A percentile compares a stretch with the other conserved stretches of the same genome.
Conservation (phyloP, 2,797 vertebrate genomes). For the Gorsachius magnificus region DNA sequence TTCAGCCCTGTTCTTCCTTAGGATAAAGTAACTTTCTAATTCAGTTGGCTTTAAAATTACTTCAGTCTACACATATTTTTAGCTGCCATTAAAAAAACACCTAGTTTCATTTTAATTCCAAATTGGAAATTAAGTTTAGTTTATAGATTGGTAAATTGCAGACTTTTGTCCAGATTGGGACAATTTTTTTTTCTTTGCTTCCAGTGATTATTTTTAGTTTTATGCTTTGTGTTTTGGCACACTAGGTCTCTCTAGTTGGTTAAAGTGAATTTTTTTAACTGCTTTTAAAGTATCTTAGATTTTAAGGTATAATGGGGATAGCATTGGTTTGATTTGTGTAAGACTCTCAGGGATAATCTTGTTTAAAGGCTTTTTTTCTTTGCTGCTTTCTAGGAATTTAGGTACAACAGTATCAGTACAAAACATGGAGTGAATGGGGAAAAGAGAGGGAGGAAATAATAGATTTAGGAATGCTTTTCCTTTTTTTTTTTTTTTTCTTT, state of each 20-base stretch:
- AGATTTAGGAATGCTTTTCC: not conserved
- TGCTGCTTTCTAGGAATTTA: constrained; percentile 53
- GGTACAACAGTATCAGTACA: not conserved
- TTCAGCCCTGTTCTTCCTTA: constrained; percentile 3
- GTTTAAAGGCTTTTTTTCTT: constrained; percentile 58
- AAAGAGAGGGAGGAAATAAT: not conserved
- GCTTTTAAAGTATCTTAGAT: constrained; percentile 43
- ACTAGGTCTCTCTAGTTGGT: constrained; percentile 60
- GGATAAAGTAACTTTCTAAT: constrained; percentile 45
- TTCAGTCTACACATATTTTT: constrained; percentile 28
- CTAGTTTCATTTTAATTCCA: constrained; percentile 89
- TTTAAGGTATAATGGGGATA: constrained; percentile 66
- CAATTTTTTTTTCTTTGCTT: constrained; percentile 67
- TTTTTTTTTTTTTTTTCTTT: not conserved
- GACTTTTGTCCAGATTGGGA: constrained; percentile 90
- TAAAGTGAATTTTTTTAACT: constrained; percentile 58
- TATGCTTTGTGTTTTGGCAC: constrained; percentile 63
- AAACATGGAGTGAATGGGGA: constrained; percentile 16
- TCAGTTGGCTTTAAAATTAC: constrained; percentile 22
- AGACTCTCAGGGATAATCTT: constrained; percentile 80
- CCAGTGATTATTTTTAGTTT: constrained; percentile 69
- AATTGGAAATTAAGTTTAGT: constrained; percentile 93
- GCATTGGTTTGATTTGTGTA: constrained; percentile 64
- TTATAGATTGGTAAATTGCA: constrained; percentile 98
- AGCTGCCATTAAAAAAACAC: constrained; percentile 71